Evolutionary conservation across 1,140 invertebrate species (phyloP).

Genomic region (Atta colombica): DNA sequence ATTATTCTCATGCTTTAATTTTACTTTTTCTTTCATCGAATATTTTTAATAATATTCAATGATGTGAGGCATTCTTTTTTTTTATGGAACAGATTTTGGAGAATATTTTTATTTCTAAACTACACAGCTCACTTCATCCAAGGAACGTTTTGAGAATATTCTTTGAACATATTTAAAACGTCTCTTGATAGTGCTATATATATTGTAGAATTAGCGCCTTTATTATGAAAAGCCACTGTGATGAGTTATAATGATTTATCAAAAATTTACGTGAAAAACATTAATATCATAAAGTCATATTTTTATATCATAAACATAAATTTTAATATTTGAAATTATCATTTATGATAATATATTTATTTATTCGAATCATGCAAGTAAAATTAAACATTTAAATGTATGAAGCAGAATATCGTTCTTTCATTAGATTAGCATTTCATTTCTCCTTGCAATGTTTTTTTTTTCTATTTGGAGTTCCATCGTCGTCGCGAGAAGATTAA

Average conservation of each 20-base stretch:
- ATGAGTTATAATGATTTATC: background rate
- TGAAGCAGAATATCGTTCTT: background rate
- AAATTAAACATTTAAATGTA: background rate
- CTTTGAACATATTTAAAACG: too few species aligned
- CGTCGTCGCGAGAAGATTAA: background rate
- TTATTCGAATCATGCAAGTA: background rate
- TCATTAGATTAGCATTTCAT: background rate
- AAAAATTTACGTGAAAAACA: background rate
- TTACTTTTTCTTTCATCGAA: background rate
- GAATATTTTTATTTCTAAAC: background rate
- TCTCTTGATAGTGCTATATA: too few species aligned
- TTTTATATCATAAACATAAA: too few species aligned
- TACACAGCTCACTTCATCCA: too few species aligned
- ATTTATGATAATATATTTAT: conserved; percentile 23
- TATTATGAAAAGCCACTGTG: background rate
- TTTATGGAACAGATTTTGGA: background rate
- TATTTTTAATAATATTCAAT: background rate
- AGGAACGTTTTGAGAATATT: too few species aligned
- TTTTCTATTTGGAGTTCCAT: background rate
- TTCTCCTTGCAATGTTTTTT: background rate
- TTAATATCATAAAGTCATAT: background rate
- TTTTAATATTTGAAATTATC: background rate
- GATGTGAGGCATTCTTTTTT: background rate
- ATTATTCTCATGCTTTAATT: background rate
- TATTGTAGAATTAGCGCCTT: background rate